phyloP scores from a whole-genome alignment of 2,888 invertebrate genomes.

The Tetheella fluctuosa region DNA sequence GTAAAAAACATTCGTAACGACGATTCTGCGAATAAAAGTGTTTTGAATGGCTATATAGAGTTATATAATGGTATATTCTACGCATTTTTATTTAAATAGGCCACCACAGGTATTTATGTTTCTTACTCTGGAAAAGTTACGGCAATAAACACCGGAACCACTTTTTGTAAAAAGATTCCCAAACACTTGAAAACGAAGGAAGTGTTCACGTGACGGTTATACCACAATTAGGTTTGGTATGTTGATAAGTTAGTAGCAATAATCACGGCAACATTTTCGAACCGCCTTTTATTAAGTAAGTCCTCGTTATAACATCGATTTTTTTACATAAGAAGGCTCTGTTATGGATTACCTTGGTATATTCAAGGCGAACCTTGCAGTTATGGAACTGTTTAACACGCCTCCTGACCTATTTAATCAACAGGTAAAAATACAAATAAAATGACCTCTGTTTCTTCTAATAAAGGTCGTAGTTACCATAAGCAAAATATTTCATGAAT shows the following conservation, averaged over 20 bases:
- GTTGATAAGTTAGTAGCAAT: neutral
- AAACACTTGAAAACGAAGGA: no score
- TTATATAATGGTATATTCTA: no score
- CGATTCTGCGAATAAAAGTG: no score
- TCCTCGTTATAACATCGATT: neutral
- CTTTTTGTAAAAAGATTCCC: no score
- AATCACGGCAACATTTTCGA: neutral
- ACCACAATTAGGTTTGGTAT: neutral
- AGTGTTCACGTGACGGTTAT: neutral
- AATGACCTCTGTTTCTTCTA: constrained; percentile 4
- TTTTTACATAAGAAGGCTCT: neutral
- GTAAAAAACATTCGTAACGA: no score
- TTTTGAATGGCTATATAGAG: no score
- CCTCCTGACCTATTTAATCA: neutral
- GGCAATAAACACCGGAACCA: no score
- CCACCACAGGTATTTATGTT: no score
- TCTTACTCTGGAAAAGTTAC: no score
- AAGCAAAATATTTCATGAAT: neutral
- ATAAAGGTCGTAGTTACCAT: neutral
- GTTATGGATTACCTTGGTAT: constrained; percentile 1
- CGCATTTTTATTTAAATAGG: no score
- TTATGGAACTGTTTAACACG: constrained; percentile 1
- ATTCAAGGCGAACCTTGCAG: constrained; percentile 11
- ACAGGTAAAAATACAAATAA: neutral
- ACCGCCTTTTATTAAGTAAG: neutral